Evolutionary conservation across 2,797 vertebrate genomes (phyloP).

Genomic region (Coccyzus lansbergi): DNA sequence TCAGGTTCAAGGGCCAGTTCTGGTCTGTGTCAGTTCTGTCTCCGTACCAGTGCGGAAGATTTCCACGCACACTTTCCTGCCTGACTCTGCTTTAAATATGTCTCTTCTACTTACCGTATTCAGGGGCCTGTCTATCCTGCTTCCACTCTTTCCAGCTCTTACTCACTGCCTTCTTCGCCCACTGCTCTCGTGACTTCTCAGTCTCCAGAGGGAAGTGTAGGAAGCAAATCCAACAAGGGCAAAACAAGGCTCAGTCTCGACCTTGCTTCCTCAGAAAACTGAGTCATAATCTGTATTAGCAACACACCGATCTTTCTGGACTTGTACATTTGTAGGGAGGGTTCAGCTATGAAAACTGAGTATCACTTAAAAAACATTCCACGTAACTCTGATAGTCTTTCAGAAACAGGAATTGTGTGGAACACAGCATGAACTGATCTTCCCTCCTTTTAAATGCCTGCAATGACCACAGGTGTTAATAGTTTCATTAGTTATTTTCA

Average conservation of each 20-base stretch:
- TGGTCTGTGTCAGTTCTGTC: background rate
- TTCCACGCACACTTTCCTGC: rapidly evolving
- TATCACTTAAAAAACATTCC: background rate
- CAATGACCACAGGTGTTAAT: background rate
- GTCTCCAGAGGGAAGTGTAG: background rate
- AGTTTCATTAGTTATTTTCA: background rate
- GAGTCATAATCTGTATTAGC: background rate
- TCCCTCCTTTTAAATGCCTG: background rate
- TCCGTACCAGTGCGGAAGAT: background rate
- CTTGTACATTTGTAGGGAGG: background rate
- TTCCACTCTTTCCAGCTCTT: background rate
- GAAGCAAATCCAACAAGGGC: background rate
- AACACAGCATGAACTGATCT: background rate
- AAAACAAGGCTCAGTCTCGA: background rate
- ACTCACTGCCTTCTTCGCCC: background rate
- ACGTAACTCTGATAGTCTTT: background rate
- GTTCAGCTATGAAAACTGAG: background rate
- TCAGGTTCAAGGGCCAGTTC: background rate
- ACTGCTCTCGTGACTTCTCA: background rate
- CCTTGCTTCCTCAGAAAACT: background rate
- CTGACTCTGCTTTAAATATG: background rate
- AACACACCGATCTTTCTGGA: background rate
- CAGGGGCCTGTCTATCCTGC: background rate
- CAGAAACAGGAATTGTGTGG: background rate
- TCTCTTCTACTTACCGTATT: background rate